Evolutionary conservation across 2,113 vertebrate genomes (phyloP).

Genomic region (Psilopogon haemacephalus): DNA sequence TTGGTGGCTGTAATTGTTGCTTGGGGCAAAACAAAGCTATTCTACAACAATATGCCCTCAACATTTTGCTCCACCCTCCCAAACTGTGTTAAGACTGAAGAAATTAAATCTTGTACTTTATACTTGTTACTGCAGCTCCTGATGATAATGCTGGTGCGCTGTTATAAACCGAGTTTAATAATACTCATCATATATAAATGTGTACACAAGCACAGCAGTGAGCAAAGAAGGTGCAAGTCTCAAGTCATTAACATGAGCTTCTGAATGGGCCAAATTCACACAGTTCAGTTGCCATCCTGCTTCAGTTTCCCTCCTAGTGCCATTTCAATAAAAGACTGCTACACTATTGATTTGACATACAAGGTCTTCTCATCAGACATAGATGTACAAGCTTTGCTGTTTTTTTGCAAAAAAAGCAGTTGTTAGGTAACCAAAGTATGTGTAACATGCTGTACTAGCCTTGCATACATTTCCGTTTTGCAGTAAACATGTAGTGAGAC

Average conservation of each 20-base stretch:
- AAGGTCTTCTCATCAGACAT: not conserved
- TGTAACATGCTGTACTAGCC: not conserved
- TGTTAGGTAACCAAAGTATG: not conserved
- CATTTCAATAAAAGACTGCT: not conserved
- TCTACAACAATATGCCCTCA: not conserved
- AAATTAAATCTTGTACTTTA: not conserved
- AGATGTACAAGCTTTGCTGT: not conserved
- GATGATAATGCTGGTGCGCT: accelerated
- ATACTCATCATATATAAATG: accelerated
- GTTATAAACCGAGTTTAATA: not conserved
- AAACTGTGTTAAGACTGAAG: not conserved
- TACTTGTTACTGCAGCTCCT: not conserved
- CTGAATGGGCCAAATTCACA: accelerated
- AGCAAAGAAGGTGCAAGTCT: not conserved
- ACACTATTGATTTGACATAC: not conserved
- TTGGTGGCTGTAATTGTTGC: not conserved
- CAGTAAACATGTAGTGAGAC: not conserved
- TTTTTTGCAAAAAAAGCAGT: not conserved
- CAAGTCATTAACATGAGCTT: accelerated
- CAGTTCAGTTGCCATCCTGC: not conserved
- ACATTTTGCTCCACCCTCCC: not conserved
- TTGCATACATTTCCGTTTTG: not conserved
- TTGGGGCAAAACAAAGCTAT: not conserved
- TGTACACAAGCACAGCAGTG: not conserved
- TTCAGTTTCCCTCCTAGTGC: accelerated